phyloP scores from a whole-genome alignment of 2,113 vertebrate genomes.

The Rhipidura dahli region DNA sequence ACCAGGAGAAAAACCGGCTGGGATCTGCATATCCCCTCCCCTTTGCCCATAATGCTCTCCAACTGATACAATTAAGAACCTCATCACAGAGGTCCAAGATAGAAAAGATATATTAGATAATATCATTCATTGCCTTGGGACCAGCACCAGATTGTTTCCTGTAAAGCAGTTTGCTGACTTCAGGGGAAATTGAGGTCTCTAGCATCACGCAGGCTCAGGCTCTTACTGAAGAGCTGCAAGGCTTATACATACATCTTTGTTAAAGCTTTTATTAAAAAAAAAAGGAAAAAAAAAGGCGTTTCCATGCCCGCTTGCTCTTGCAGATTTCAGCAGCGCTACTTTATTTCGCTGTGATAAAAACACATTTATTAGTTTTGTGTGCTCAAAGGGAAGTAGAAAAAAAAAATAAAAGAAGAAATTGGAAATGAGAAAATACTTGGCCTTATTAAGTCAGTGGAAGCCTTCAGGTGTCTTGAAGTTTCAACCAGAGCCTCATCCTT shows the following conservation, averaged over 20 bases:
- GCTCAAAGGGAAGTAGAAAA: neutral
- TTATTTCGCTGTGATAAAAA: neutral
- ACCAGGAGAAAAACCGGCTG: neutral
- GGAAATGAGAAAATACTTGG: neutral
- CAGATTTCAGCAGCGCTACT: neutral
- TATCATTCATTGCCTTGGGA: neutral
- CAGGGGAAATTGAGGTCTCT: neutral
- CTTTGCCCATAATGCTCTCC: neutral
- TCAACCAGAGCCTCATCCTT: neutral
- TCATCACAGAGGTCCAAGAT: neutral
- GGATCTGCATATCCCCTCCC: neutral
- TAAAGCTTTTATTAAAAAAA: conserved; percentile 8
- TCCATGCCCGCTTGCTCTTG: neutral
- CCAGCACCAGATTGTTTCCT: neutral
- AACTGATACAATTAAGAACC: neutral
- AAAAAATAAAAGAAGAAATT: neutral
- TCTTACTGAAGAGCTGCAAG: conserved; percentile 12
- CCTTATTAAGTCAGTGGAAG: neutral
- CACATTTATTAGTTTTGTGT: neutral
- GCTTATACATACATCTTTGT: neutral
- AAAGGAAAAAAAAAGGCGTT: neutral
- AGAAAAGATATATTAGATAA: neutral
- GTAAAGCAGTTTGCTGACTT: neutral
- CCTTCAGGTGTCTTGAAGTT: neutral
- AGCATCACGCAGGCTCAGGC: neutral